A percentile compares a stretch with the other conserved stretches of the same genome.
Conservation (phyloP, 2,797 vertebrate species). For the Glossophaga mutica region DNA sequence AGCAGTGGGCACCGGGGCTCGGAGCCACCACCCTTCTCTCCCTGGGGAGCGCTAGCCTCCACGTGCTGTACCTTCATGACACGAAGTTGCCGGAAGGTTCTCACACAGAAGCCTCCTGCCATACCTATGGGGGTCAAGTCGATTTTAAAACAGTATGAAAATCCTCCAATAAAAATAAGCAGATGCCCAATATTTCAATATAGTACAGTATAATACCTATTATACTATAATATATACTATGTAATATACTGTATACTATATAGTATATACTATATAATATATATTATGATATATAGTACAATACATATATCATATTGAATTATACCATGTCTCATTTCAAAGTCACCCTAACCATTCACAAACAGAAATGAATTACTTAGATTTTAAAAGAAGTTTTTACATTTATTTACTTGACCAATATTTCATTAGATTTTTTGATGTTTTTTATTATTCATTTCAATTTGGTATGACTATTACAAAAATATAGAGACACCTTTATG, state of each 20-base stretch:
- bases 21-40: neutral
- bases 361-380: neutral
- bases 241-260: too few relatives aligned
- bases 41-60: neutral
- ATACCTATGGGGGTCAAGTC: neutral
- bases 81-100: too few relatives aligned
- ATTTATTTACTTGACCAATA: neutral
- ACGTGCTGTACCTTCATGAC: fast-evolving
- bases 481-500: neutral
- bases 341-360: neutral
- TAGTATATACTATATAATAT: too few relatives aligned
- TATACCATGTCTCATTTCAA: neutral
- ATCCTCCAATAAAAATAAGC: neutral
- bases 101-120: neutral
- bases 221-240: too few relatives aligned
- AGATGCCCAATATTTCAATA: neutral
- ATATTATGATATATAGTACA: too few relatives aligned
- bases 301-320: neutral
- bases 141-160: neutral
- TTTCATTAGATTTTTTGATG: neutral
- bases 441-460: neutral
- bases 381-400: neutral
- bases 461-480: neutral
- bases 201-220: too few relatives aligned
- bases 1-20: neutral